Percentiles rank a stretch among this genome's conserved stretches.
phyloP scores from a whole-genome alignment of 2,888 invertebrate genomes.

The Eupithecia inturbata region DNA sequence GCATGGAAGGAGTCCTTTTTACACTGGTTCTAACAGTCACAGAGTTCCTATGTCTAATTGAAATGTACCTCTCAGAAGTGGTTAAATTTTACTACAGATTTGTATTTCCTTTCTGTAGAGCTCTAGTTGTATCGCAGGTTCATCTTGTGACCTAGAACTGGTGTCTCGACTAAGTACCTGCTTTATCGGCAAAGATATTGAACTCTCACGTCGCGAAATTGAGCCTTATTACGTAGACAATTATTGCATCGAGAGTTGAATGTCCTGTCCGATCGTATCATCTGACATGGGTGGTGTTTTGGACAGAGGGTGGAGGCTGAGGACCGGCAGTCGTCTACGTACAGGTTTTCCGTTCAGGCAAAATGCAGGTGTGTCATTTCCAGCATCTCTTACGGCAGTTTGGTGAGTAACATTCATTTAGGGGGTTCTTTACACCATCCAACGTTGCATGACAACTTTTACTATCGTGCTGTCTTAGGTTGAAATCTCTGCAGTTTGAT shows the following conservation, averaged over 20 bases:
- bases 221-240: conserved; percentile 1
- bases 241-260: neutral
- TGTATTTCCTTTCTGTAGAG: neutral
- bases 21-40: conserved; percentile 15
- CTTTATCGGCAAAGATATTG: conserved; percentile 8
- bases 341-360: conserved; percentile 73
- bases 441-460: conserved; percentile 34
- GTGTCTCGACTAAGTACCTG: neutral
- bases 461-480: conserved; percentile 12
- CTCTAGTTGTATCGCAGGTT: neutral
- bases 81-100: neutral
- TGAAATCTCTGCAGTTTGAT: conserved; percentile 3
- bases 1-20: conserved; percentile 21
- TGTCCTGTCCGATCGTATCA: conserved; percentile 16
- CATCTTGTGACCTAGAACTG: conserved; percentile 4
- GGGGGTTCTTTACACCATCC: conserved; percentile 44
- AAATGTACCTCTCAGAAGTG: neutral
- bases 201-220: neutral
- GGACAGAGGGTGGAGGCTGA: conserved; percentile 79
- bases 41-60: neutral
- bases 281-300: conserved; percentile 75
- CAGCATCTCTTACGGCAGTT: conserved; percentile 83
- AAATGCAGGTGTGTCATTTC: conserved; percentile 85
- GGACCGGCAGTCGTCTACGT: conserved; percentile 63
- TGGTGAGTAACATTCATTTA: conserved; percentile 74